Base-by-base conservation (phyloP, 2,888 invertebrate species). In the Chymomyza procnemis region DNA sequence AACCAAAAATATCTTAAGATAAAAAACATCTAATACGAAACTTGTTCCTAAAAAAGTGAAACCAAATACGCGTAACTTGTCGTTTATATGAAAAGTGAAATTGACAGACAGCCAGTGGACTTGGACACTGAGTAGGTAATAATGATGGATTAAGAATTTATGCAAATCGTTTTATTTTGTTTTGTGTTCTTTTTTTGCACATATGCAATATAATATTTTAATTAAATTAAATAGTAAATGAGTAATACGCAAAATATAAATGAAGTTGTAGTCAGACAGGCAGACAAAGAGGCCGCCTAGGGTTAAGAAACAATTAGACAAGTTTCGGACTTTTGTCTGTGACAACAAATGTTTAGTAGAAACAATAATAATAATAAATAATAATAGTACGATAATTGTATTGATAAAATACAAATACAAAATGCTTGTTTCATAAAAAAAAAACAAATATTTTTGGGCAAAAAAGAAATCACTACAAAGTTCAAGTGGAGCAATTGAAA, bases 141-240 rank as follows among this genome's bases (percentile, higher is more conserved):
- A 79, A 79, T 81, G 87, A 81, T 81, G 75, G 77, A 81, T 81
- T 76, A 67, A 62, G 56, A 50, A 66, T 64, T 69, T 64, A 76
- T 73, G 76, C 69, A 76, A 84, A 81, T 87, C n/a, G n/a, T n/a
- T n/a, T n/a, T n/a, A n/a, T n/a, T n/a, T n/a, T n/a, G n/a, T n/a
- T n/a, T n/a, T n/a, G n/a, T n/a, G n/a, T n/a, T n/a, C n/a, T n/a
- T n/a, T n/a, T n/a, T 64, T 59, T 26, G 6, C 52, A 69, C 79
- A 78, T 84, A 86, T 81, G 80, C 80, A 84, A 73, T 79, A 74
- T 84, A 78, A 84, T 69, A 61, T 74, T 55, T 78, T 84, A 86
- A 81, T 81, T 81, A 74, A 76, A 86, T 80, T 80, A 84, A 74
- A 69, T 41, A 12, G 2, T 41, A 12, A 41, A 41, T 12, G 12